Conservation (phyloP, 2,797 vertebrate genomes). For the Silurus aristotelis region DNA sequence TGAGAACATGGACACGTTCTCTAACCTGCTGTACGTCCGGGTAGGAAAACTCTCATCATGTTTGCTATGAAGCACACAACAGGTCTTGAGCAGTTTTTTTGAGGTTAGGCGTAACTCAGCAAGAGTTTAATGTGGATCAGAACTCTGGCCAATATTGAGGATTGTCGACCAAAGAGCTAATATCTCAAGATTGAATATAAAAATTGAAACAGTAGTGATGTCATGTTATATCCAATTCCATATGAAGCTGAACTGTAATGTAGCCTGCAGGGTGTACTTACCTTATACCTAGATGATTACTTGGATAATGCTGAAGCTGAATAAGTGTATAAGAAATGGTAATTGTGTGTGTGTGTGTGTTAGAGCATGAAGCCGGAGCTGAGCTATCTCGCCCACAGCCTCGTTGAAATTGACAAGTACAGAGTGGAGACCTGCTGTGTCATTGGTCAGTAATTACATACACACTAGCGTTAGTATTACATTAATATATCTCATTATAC, state of each 20-base stretch:
- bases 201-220: not conserved
- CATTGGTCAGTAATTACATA: constrained; percentile 81
- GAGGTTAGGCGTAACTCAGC: not conserved
- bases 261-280: not conserved
- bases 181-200: not conserved
- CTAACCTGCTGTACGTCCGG: constrained; percentile 95
- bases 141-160: not conserved
- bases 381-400: constrained; percentile 96
- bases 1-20: constrained; percentile 99
- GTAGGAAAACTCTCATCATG: constrained; percentile 69
- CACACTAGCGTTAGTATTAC: not conserved
- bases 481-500: not conserved
- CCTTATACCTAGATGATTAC: not conserved
- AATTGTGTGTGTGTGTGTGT: not conserved
- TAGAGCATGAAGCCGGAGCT: constrained; percentile 98
- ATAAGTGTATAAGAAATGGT: not conserved
- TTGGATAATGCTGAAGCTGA: not conserved
- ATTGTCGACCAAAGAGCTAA: not conserved
- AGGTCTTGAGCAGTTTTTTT: not conserved
- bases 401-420: constrained; percentile 99
- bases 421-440: constrained; percentile 98
- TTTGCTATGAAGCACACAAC: not conserved
- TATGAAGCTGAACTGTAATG: not conserved
- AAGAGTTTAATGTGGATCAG: not conserved
- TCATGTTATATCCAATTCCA: not conserved